phyloP scores from a whole-genome alignment of 2,888 invertebrate species.

The Dryomyza anilis region DNA sequence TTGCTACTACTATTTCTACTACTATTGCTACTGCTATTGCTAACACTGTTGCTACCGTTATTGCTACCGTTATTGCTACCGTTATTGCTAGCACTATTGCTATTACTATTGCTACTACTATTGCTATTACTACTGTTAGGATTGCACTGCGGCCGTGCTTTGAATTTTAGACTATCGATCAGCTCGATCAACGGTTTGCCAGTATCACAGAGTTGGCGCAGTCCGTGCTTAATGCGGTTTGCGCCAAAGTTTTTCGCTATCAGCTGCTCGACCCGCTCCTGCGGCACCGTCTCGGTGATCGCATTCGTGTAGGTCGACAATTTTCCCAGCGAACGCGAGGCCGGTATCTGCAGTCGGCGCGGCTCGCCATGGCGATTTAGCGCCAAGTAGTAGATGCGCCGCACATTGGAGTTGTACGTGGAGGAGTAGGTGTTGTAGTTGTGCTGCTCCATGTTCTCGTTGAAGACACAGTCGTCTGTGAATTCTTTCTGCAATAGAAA shows the following conservation, averaged over 20 bases:
- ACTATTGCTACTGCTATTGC: slow-evolving; percentile 37
- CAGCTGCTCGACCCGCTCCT: slow-evolving; percentile 64
- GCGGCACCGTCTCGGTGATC: slow-evolving; percentile 67
- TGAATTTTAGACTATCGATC: slow-evolving; percentile 59
- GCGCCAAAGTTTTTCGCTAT: slow-evolving; percentile 63
- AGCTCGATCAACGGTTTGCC: slow-evolving; percentile 60
- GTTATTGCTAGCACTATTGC: slow-evolving; percentile 35
- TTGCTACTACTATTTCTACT: slow-evolving; percentile 37
- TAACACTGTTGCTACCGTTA: slow-evolving; percentile 38
- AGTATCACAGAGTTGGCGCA: slow-evolving; percentile 62
- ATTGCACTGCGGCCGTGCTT: slow-evolving; percentile 61
- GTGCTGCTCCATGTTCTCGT: slow-evolving; percentile 83
- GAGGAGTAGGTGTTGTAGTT: slow-evolving; percentile 86
- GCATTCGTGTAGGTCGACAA: slow-evolving; percentile 77
- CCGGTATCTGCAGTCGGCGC: slow-evolving; percentile 74
- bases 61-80: slow-evolving; percentile 40
- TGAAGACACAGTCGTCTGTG: slow-evolving; percentile 84
- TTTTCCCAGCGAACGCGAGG: slow-evolving; percentile 71
- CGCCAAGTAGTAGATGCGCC: slow-evolving; percentile 76
- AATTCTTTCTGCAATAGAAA: slow-evolving; percentile 80
- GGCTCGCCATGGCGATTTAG: slow-evolving; percentile 76
- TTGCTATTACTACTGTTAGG: slow-evolving; percentile 44
- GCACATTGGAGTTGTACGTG: slow-evolving; percentile 72
- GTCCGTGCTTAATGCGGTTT: slow-evolving; percentile 61
- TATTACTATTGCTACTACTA: slow-evolving; percentile 37